A percentile compares a stretch with the other conserved stretches of the same genome.
Conservation (phyloP, 2,113 vertebrate species). For the Cryptomyrus ogoouensis region DNA sequence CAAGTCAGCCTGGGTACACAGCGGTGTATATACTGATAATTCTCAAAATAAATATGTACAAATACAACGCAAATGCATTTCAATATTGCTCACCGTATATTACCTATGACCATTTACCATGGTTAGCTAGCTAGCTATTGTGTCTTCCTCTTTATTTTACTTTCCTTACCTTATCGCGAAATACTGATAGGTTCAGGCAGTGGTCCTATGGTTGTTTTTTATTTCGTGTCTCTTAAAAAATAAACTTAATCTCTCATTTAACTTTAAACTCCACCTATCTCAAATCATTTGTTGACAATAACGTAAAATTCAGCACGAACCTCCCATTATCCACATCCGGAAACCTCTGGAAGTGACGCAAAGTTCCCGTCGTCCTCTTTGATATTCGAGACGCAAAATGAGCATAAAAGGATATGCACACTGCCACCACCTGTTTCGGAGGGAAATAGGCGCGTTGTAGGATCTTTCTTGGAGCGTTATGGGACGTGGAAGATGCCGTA, state of each 20-base stretch:
- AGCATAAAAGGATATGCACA: background rate
- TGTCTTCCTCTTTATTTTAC: background rate
- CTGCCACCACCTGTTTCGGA: background rate
- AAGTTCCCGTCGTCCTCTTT: background rate
- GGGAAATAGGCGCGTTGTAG: too few species aligned
- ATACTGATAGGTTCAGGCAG: background rate
- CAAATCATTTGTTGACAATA: slow-evolving; percentile 10
- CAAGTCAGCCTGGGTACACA: background rate
- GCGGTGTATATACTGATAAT: background rate
- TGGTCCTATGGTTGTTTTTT: background rate
- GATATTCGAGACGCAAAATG: background rate
- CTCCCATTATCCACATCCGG: slow-evolving; percentile 12
- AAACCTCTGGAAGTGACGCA: slow-evolving; percentile 9
- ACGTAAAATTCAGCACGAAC: background rate
- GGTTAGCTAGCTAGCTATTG: slow-evolving; percentile 12
- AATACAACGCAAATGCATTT: background rate
- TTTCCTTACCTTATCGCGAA: slow-evolving; percentile 6
- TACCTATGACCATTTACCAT: background rate
- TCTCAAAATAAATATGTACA: background rate
- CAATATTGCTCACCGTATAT: background rate
- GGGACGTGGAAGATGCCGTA: background rate
- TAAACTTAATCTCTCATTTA: background rate
- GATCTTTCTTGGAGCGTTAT: background rate
- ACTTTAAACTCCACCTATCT: background rate
- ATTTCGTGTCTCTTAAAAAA: background rate